A percentile compares a stretch with the other conserved stretches of the same genome.
Conservation (phyloP, 2,888 invertebrate species). For the Eucera pruinosa region DNA sequence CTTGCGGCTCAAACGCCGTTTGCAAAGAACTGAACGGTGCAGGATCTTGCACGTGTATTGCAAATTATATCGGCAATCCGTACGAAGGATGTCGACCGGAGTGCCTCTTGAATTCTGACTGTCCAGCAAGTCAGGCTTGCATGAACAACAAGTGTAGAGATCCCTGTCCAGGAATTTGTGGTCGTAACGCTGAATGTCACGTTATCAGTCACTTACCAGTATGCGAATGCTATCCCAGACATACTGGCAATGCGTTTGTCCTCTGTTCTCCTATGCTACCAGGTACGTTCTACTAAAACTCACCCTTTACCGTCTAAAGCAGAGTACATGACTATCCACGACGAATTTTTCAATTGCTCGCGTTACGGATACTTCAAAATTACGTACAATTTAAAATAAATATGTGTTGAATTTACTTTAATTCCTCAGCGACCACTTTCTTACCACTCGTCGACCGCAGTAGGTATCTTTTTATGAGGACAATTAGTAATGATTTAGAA, state of each 20-base stretch:
- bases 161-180: constrained; percentile 94
- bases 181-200: constrained; percentile 85
- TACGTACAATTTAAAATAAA: too few species aligned
- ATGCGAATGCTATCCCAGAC: constrained; percentile 87
- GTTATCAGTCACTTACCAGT: constrained; percentile 87
- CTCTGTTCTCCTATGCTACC: constrained; percentile 82
- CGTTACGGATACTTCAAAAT: too few species aligned
- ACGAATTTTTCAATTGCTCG: too few species aligned
- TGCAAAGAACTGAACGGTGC: constrained; percentile 86
- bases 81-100: constrained; percentile 85
- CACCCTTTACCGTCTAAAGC: too few species aligned
- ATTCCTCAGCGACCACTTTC: too few species aligned
- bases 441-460: too few species aligned
- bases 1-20: constrained; percentile 91
- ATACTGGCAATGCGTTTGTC: constrained; percentile 88
- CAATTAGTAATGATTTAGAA: too few species aligned
- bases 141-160: constrained; percentile 91
- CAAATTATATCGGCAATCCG: constrained; percentile 85
- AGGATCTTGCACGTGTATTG: constrained; percentile 86
- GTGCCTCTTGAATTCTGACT: constrained; percentile 85
- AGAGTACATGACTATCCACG: too few species aligned
- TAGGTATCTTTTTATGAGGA: too few species aligned
- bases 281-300: constrained; percentile 42
- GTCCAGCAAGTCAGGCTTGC: constrained; percentile 86
- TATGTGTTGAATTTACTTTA: too few species aligned